Conservation (phyloP, 2,113 vertebrate genomes). For the Dryoscopus gambensis region DNA sequence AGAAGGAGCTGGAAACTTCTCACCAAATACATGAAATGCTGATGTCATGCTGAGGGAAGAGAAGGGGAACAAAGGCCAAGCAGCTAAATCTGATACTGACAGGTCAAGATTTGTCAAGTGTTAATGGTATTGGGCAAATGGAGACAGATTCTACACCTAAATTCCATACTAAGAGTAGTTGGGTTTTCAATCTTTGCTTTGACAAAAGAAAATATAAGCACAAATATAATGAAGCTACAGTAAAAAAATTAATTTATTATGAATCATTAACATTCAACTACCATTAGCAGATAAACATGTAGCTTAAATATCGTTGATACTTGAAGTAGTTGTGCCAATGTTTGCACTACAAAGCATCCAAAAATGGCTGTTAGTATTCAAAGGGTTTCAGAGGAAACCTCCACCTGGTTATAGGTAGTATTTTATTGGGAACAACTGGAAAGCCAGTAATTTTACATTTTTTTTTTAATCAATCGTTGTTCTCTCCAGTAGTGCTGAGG, state of each 20-base stretch:
- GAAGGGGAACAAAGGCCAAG: neutral
- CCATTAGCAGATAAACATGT: neutral
- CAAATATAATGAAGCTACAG: neutral
- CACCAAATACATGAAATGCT: neutral
- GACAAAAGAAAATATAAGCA: neutral
- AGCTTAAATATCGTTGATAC: neutral
- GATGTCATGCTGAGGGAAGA: neutral
- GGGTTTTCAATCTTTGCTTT: neutral
- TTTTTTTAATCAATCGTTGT: neutral
- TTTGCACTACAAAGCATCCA: neutral
- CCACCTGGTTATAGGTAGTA: neutral
- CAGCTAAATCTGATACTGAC: neutral
- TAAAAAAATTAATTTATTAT: neutral
- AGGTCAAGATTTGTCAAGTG: neutral
- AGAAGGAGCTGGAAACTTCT: neutral
- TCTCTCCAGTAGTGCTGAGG: neutral
- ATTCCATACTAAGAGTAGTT: neutral
- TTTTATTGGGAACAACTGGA: neutral
- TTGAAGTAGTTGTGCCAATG: neutral
- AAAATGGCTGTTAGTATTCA: neutral
- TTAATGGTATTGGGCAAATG: neutral
- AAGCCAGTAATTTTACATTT: neutral
- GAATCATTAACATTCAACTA: neutral
- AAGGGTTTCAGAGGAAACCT: neutral
- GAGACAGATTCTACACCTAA: neutral